A percentile compares a stretch with the other conserved stretches of the same genome.
phyloP scores from a whole-genome alignment of 2,113 vertebrate genomes.

The Gambusia holbrooki region DNA sequence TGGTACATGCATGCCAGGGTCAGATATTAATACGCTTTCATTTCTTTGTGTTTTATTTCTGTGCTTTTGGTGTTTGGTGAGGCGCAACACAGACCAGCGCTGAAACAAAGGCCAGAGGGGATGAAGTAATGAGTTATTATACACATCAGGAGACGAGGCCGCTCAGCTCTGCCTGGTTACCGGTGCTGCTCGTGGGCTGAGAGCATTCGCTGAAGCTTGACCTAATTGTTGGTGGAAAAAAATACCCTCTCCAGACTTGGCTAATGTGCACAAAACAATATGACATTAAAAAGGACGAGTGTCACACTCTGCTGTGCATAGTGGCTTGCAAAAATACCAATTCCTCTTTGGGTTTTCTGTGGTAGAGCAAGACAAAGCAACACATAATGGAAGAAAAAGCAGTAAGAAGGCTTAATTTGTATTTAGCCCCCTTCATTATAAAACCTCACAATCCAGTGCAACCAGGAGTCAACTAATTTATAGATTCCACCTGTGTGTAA shows the following conservation, averaged over 20 bases:
- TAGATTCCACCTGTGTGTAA: not conserved
- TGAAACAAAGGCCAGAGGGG: conserved; percentile 39
- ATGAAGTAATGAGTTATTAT: conserved; percentile 45
- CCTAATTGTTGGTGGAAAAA: conserved; percentile 30
- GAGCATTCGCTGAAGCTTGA: conserved; percentile 44
- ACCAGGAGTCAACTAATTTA: not conserved
- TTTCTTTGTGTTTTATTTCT: conserved; percentile 28
- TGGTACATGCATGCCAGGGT: not conserved
- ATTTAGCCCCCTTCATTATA: not conserved
- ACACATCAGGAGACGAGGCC: conserved; percentile 29
- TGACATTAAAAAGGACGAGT: not conserved
- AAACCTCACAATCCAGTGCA: not conserved
- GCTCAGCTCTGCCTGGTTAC: conserved; percentile 13
- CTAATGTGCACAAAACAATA: not conserved
- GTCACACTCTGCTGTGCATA: not conserved
- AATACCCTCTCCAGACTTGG: conserved; percentile 21
- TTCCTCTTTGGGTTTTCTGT: not conserved
- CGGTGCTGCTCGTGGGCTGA: conserved; percentile 51
- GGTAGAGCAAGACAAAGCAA: not conserved
- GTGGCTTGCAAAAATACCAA: not conserved
- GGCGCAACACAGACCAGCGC: conserved; percentile 9
- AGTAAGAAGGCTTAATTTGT: not conserved
- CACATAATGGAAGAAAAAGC: not conserved
- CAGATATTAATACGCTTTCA: not conserved
- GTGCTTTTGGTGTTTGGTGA: conserved; percentile 19